These are phyloP conservation scores for Acipenser ruthenus DNA, from an alignment of 2,797 vertebrate species.

Conservation along the genomic window DNA sequence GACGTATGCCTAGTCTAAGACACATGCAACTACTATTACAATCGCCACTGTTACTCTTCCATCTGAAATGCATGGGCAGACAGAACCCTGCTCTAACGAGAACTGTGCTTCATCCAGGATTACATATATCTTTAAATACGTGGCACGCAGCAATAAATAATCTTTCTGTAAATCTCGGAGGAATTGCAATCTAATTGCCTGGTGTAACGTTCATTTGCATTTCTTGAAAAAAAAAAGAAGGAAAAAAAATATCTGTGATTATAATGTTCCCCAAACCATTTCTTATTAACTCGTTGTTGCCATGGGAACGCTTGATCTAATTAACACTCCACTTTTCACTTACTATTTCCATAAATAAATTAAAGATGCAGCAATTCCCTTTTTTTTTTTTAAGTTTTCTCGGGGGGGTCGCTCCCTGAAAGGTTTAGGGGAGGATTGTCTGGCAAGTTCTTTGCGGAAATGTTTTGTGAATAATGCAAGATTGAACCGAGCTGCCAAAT, in stretches of 20 bases:
- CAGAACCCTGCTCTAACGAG: too few relatives aligned
- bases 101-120: too few relatives aligned
- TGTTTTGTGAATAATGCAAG: too few relatives aligned
- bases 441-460: too few relatives aligned
- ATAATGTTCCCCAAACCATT: conserved; percentile 5
- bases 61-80: too few relatives aligned
- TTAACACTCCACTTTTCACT: not conserved
- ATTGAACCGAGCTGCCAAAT: too few relatives aligned
- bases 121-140: conserved; percentile 33
- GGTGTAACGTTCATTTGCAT: conserved; percentile 34
- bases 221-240: conserved; percentile 10
- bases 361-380: conserved; percentile 4
- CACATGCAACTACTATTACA: too few relatives aligned
- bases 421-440: too few relatives aligned
- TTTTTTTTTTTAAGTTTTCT: too few relatives aligned
- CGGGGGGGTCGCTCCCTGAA: too few relatives aligned
- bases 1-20: too few relatives aligned
- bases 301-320: conserved; percentile 11
- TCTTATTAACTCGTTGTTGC: conserved; percentile 28
- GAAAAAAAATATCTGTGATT: conserved; percentile 19
- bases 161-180: conserved; percentile 31
- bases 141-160: conserved; percentile 23
- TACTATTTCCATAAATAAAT: conserved; percentile 8
- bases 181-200: conserved; percentile 37
- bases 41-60: too few relatives aligned